Evolutionary conservation across 2,113 vertebrate genomes (phyloP).

Genomic region (Microcebus ravelobensis): DNA sequence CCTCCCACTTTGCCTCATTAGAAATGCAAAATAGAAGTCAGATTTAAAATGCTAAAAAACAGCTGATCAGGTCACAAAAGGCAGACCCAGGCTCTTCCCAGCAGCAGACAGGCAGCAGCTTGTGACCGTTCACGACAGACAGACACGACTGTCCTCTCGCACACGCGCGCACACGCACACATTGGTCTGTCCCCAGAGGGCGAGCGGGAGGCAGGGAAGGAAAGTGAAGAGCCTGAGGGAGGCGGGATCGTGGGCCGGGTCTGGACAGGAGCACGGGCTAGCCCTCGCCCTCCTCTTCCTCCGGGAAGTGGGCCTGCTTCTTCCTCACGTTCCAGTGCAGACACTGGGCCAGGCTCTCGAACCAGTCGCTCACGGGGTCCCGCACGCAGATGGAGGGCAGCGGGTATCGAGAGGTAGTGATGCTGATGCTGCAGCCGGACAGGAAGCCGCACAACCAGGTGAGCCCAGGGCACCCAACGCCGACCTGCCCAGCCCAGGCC

Average conservation of each 20-base stretch:
- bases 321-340: slow-evolving; percentile 92
- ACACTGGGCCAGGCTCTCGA: slow-evolving; percentile 90
- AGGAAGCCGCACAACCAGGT: neutral
- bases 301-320: slow-evolving; percentile 87
- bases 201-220: neutral
- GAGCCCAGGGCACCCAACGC: neutral
- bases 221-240: neutral
- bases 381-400: slow-evolving; percentile 91
- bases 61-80: slow-evolving; percentile 26
- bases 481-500: accelerated
- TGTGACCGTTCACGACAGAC: neutral
- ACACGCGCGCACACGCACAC: neutral
- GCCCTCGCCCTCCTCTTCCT: slow-evolving; percentile 83
- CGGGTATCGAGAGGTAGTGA: slow-evolving; percentile 92
- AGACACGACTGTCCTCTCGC: too few relatives aligned
- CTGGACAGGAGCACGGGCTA: neutral
- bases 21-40: slow-evolving; percentile 57
- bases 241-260: neutral
- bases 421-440: slow-evolving; percentile 86
- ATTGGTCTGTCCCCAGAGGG: neutral
- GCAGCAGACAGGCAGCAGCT: neutral
- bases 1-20: neutral
- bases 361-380: slow-evolving; percentile 91
- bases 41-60: slow-evolving; percentile 48
- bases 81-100: neutral